Percentiles rank a stretch among this genome's conserved stretches.
These are phyloP conservation scores for Platorchestia sp. DNA, from an alignment of 1,140 invertebrate genomes.

Conservation along the genomic window DNA sequence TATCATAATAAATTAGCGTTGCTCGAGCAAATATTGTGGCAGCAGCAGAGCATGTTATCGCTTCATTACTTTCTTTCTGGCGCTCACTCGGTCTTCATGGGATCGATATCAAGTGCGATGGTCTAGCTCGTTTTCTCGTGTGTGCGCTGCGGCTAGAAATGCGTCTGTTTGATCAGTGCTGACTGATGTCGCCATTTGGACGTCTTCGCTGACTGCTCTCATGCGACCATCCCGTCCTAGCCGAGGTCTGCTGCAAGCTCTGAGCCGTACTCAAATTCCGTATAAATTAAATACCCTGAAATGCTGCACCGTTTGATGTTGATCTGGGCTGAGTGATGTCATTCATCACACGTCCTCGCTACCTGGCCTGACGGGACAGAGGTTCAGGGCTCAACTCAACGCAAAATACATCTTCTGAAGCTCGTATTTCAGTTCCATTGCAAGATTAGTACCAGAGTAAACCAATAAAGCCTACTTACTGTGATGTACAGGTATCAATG, in stretches of 20 bases:
- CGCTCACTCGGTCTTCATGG: background rate
- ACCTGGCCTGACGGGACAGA: background rate
- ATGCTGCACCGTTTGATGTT: background rate
- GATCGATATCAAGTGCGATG: background rate
- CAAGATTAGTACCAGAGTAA: background rate
- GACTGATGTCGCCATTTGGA: background rate
- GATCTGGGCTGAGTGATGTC: background rate
- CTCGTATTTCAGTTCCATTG: background rate
- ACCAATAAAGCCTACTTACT: background rate
- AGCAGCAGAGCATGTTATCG: background rate
- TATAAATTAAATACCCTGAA: background rate
- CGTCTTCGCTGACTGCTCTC: background rate
- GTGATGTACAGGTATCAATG: background rate
- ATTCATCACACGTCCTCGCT: background rate
- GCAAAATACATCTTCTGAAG: background rate
- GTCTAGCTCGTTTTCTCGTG: background rate
- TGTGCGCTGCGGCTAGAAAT: background rate
- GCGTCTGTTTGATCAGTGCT: background rate
- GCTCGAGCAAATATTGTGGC: constrained; percentile 6
- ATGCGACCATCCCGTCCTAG: background rate
- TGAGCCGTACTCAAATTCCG: background rate
- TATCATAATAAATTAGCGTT: constrained; percentile 1
- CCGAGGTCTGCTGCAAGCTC: background rate
- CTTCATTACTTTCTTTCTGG: constrained; percentile 1
- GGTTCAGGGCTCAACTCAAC: background rate